These are phyloP conservation scores for Propithecus deckenii DNA, from an alignment of 2,797 vertebrate genomes.

Conservation along the genomic window DNA sequence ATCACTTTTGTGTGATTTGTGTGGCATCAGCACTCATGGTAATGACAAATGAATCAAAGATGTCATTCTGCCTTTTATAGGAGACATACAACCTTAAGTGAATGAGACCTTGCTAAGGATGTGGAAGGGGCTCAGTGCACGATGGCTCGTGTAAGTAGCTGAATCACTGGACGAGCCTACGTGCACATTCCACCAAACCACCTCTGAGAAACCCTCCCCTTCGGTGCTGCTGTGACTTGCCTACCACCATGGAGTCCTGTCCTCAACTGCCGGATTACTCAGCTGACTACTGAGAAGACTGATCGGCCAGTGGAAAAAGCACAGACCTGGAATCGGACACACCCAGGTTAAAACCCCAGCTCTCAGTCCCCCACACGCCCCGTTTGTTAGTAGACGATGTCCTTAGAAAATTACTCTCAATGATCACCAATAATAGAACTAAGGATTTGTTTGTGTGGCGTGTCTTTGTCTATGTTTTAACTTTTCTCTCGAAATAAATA, in stretches of 20 bases:
- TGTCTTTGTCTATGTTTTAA: neutral
- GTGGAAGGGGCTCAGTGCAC: accelerated
- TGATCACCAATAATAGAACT: accelerated
- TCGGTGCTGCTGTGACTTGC: too few relatives aligned
- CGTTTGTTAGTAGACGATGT: neutral
- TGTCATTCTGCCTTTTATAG: neutral
- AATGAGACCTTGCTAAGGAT: neutral
- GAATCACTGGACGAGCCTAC: neutral
- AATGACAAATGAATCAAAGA: neutral
- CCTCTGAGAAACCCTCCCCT: neutral
- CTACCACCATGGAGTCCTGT: accelerated
- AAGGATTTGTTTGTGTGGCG: neutral
- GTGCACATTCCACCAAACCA: accelerated
- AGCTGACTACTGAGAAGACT: neutral
- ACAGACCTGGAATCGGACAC: neutral
- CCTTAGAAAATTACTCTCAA: neutral
- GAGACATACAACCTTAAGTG: neutral
- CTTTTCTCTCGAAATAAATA: neutral
- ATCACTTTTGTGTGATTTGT: neutral
- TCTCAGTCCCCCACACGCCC: accelerated
- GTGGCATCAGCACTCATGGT: neutral
- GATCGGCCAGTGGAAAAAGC: neutral
- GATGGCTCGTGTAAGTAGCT: accelerated
- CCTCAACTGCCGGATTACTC: neutral
- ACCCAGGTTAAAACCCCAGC: neutral